Evolutionary conservation across 2,888 invertebrate species (phyloP).

Genomic region (Agrochola macilenta): DNA sequence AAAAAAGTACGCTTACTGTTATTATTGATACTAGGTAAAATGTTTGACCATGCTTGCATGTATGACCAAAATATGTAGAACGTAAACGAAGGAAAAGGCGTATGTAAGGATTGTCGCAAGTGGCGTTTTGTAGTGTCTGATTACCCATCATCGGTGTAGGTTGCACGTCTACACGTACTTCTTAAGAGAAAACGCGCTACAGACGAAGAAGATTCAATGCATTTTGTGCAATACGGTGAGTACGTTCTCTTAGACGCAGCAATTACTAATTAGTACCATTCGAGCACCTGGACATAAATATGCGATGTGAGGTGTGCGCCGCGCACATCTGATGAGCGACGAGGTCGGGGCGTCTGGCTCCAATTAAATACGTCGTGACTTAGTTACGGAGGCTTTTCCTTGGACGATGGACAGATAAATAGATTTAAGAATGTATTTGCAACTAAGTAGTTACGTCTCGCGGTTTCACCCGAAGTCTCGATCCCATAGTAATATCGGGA

Average conservation of each 20-base stretch:
- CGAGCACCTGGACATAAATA: conserved; percentile 42
- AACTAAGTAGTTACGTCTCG: no score
- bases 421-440: not conserved
- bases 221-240: conserved; percentile 47
- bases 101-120: no score
- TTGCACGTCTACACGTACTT: conserved; percentile 26
- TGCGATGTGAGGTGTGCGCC: conserved; percentile 35
- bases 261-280: conserved; percentile 22
- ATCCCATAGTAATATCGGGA: no score
- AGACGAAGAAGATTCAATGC: conserved; percentile 34
- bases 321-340: conserved; percentile 11
- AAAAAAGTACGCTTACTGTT: no score
- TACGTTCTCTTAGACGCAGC: conserved; percentile 42
- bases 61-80: no score
- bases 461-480: no score
- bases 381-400: not conserved
- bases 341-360: conserved; percentile 33
- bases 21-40: no score
- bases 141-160: not conserved
- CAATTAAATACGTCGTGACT: conserved; percentile 21
- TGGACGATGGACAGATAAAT: not conserved
- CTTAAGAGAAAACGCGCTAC: conserved; percentile 31
- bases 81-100: no score
- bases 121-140: no score
- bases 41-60: no score